Conservation (phyloP, 2,888 invertebrate species). For the Heliconius aoede region DNA sequence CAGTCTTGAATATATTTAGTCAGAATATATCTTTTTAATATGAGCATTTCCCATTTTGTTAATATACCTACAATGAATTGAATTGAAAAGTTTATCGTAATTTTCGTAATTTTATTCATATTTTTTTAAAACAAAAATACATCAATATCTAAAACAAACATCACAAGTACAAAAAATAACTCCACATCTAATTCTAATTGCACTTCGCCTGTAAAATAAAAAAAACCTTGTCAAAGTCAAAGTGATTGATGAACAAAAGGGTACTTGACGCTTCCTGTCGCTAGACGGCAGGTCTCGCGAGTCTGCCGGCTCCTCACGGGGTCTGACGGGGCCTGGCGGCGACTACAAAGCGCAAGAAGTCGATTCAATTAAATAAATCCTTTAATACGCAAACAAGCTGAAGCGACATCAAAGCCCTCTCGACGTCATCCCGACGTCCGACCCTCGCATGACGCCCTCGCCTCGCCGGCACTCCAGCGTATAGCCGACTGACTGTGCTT, state of each 20-base stretch:
- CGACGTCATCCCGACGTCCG: constrained; percentile 32
- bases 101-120: no score
- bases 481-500: background rate
- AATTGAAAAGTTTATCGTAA: no score
- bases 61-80: no score
- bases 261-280: constrained; percentile 47
- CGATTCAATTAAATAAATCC: constrained; percentile 65
- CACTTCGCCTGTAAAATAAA: constrained; percentile 4
- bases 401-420: constrained; percentile 51
- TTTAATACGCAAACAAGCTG: constrained; percentile 72
- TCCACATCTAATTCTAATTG: constrained; percentile 14
- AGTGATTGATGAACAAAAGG: constrained; percentile 50
- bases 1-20: no score
- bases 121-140: background rate
- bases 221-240: constrained; percentile 43
- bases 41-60: no score
- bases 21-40: no score
- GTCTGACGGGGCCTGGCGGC: constrained; percentile 20
- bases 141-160: background rate
- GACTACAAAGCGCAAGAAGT: constrained; percentile 52
- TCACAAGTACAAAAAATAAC: constrained; percentile 1
- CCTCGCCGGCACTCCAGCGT: background rate
- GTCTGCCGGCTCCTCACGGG: background rate
- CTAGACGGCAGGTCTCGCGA: background rate
- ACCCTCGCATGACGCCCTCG: constrained; percentile 30